Evolutionary conservation across 2,113 vertebrate species (phyloP).

Genomic region (Xerus inauris): DNA sequence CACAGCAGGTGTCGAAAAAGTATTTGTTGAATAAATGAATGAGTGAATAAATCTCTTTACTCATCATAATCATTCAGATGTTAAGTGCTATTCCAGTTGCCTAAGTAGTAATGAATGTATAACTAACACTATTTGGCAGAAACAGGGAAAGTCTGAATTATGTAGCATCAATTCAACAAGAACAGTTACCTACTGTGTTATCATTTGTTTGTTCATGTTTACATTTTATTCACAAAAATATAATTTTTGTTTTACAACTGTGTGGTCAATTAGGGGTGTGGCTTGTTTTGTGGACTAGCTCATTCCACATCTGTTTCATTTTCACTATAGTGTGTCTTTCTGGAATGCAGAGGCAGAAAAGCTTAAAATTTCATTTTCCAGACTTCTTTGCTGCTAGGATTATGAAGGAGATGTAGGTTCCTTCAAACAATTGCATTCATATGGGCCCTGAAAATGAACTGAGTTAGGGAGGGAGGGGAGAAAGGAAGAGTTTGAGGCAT

Average conservation of each 20-base stretch:
- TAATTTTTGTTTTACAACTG: constrained; percentile 62
- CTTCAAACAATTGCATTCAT: not conserved
- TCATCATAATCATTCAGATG: constrained; percentile 49
- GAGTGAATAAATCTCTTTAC: constrained; percentile 50
- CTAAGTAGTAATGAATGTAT: constrained; percentile 20
- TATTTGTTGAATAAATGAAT: constrained; percentile 52
- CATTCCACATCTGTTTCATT: constrained; percentile 3
- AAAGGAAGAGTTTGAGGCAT: not conserved
- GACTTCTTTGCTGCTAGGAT: not conserved
- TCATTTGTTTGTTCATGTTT: constrained; percentile 60
- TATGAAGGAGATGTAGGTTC: not conserved
- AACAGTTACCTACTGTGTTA: not conserved
- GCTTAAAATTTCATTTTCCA: not conserved
- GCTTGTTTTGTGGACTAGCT: constrained; percentile 4
- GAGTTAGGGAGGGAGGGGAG: not conserved
- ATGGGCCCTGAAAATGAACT: not conserved
- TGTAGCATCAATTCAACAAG: constrained; percentile 35
- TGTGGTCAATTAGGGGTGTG: not conserved
- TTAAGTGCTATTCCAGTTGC: constrained; percentile 45
- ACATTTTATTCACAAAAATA: constrained; percentile 62
- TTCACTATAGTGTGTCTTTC: not conserved
- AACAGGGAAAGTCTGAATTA: constrained; percentile 29
- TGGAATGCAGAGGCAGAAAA: not conserved
- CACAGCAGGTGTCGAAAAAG: not conserved
- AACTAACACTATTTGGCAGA: constrained; percentile 34